Evolutionary conservation across 2,888 invertebrate genomes (phyloP), one percentile per base, ranked within the genome.

Genomic region (Gymnosoma rotundatum): DNA sequence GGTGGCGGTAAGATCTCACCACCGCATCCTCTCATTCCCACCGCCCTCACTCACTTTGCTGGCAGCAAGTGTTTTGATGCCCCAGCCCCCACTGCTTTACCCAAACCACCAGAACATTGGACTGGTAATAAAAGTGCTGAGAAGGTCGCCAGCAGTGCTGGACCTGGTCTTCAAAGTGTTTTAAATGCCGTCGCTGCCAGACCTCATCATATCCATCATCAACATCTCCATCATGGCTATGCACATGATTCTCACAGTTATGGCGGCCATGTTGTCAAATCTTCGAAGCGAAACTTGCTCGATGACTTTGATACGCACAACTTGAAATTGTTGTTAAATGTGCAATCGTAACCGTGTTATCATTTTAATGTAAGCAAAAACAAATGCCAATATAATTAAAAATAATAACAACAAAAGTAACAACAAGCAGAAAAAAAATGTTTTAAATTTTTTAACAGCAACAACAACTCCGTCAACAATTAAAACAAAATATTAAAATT

Each of bases 1-100:
- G 88, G 89, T 75, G 88, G 89, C 56, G 90, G 89, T 50, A 89
- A 89, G 78, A 88, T 90, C 87, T 91, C 91, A 78, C 91, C 91
- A 84, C 88, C 88, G 52, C 88, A 90, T 69, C 87, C 88, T 87
- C 88, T 91, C 84, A 88, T 91, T 89, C 91, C 92, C 90, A 91
- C 91, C 89, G 92, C 91, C 87, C 88, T 92, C 86, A 91, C 92
- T 88, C 92, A 92, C 89, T 93, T 92, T 91, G 96, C 96, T 86
- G 96, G 95, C 90, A 95, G 96, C 91, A 96, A 96, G 92, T 97
- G 96, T 93, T 96, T 96, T 89, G 96, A 96, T 88, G 95, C 97
- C 75, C 97, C 97, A 69, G 94, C 96, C 79, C 96, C 97, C 60
- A 94, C 95, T 88, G 95, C 95, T 86, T 93, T 97, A 89, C 97